These are phyloP conservation scores for Pseudomugil tenellus DNA, from an alignment of 2,797 vertebrate species.

Conservation along the genomic window DNA sequence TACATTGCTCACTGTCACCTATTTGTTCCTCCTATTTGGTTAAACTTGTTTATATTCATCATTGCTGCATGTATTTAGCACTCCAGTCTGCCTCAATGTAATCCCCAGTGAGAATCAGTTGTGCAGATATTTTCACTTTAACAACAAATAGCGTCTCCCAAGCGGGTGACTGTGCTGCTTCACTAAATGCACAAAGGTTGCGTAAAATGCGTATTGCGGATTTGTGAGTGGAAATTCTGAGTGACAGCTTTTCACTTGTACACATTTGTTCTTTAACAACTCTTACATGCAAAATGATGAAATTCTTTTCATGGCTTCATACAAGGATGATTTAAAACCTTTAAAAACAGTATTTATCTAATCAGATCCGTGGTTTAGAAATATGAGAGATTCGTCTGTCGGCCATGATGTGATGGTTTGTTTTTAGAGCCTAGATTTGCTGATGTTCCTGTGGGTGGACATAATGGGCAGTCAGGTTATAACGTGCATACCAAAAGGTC, in stretches of 20 bases:
- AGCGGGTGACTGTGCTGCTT: conserved; percentile 5
- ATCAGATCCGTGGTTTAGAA: conserved; percentile 52
- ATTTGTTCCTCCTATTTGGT: conserved; percentile 3
- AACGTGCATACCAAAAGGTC: conserved; percentile 41
- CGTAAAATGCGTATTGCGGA: conserved; percentile 2
- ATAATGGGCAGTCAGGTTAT: conserved; percentile 29
- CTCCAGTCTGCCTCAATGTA: neutral
- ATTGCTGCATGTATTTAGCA: neutral
- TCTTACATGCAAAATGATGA: conserved; percentile 10
- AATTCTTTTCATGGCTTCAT: conserved; percentile 15
- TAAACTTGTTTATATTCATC: conserved; percentile 2
- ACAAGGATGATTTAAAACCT: neutral
- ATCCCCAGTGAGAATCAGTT: conserved; percentile 6
- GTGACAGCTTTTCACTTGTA: conserved; percentile 22
- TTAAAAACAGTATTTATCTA: conserved; percentile 25
- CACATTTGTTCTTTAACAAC: conserved; percentile 20
- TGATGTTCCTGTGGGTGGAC: conserved; percentile 26
- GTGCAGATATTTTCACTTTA: conserved; percentile 15
- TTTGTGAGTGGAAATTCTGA: conserved; percentile 26
- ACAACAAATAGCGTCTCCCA: conserved; percentile 4
- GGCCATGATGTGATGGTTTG: conserved; percentile 48
- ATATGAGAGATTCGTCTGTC: conserved; percentile 40
- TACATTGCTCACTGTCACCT: neutral
- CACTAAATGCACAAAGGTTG: neutral
- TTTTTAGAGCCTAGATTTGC: conserved; percentile 60